A percentile compares a stretch with the other conserved stretches of the same genome.
Evolutionary conservation across 2,113 vertebrate genomes (phyloP).

Genomic region (Lophura nycthemera): DNA sequence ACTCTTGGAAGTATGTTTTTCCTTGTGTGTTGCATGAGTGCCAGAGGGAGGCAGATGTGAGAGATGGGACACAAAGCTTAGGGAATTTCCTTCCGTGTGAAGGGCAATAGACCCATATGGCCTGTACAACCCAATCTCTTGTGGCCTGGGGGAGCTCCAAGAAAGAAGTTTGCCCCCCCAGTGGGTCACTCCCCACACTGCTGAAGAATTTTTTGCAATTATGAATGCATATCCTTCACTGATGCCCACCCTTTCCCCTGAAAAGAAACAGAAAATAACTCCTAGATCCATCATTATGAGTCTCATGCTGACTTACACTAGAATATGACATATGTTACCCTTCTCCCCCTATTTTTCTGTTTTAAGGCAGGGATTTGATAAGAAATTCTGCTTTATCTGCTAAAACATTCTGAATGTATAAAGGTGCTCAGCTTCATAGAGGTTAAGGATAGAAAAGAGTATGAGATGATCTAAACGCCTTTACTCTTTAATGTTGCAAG

Average conservation of each 20-base stretch:
- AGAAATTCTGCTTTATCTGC: background rate
- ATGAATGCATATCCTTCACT: background rate
- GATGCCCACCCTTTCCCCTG: background rate
- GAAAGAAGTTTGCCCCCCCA: background rate
- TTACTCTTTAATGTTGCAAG: background rate
- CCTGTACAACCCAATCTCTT: rapidly evolving
- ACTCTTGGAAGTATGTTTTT: background rate
- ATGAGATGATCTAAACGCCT: background rate
- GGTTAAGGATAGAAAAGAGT: background rate
- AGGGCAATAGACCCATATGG: rapidly evolving
- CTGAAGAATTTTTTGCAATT: background rate
- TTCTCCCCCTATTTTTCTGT: background rate
- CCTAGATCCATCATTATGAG: background rate
- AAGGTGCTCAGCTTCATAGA: background rate
- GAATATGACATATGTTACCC: background rate
- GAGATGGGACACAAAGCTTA: background rate
- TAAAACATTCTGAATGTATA: background rate
- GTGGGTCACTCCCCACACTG: rapidly evolving
- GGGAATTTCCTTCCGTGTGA: background rate
- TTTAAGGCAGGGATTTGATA: background rate
- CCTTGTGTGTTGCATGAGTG: background rate
- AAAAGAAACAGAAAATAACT: background rate
- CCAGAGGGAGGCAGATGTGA: rapidly evolving
- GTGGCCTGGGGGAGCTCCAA: background rate
- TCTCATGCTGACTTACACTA: background rate